Conservation (phyloP, 2,113 vertebrate species). For the Engraulis encrasicolus region DNA sequence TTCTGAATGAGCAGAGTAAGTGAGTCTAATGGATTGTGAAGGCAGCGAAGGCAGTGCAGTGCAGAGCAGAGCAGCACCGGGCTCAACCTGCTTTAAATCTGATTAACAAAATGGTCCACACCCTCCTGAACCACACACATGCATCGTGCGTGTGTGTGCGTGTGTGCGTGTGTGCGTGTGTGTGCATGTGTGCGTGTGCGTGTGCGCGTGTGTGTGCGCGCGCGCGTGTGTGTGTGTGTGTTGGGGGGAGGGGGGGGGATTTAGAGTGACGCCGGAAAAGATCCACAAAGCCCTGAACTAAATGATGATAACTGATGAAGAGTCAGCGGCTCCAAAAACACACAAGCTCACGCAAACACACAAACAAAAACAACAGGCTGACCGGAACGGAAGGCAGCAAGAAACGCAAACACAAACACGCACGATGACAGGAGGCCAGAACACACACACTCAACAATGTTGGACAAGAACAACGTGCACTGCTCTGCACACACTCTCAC, state of each 20-base stretch:
- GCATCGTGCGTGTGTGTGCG: too few relatives aligned
- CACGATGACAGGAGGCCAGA: background rate
- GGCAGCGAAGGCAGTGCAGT: background rate
- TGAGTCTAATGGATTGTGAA: background rate
- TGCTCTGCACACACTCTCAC: slow-evolving; percentile 24
- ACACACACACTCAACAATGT: background rate
- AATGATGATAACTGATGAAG: background rate
- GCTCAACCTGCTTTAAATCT: background rate
- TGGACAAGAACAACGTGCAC: slow-evolving; percentile 40
- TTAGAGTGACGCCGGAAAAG: background rate
- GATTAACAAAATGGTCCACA: background rate
- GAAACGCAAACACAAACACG: background rate
- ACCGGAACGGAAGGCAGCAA: too few relatives aligned
- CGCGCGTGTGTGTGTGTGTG: too few relatives aligned
- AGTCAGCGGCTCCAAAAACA: slow-evolving; percentile 7
- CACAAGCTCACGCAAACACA: background rate
- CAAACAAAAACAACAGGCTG: too few relatives aligned
- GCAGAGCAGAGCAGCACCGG: too few relatives aligned
- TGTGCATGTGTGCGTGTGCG: too few relatives aligned
- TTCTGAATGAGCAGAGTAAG: background rate
- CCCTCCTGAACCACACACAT: slow-evolving; percentile 38
- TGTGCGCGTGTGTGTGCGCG: too few relatives aligned
- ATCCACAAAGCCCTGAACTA: background rate
- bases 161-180: too few relatives aligned
- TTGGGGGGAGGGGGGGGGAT: too few relatives aligned